phyloP scores from a whole-genome alignment of 2,888 invertebrate species.

The Helobdella robusta region DNA sequence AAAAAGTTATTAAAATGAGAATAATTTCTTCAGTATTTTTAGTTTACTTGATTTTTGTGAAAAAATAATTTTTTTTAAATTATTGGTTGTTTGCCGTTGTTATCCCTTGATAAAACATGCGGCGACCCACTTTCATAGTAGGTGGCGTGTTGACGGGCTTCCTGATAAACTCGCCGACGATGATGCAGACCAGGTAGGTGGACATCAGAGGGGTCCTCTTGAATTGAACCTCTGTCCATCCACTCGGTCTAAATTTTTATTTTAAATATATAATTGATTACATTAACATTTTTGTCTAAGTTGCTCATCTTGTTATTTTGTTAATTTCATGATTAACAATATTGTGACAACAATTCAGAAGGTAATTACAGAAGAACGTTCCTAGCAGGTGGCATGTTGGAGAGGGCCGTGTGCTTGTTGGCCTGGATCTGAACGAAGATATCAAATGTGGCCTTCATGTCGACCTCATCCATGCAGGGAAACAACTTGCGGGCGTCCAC shows the following conservation, averaged over 20 bases:
- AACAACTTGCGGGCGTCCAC: constrained; percentile 26
- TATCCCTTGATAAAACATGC: not conserved
- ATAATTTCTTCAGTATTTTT: too few species aligned
- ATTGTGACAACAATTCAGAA: not conserved
- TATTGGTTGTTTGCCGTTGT: not conserved
- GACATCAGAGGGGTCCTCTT: constrained; percentile 30
- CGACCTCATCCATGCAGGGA: constrained; percentile 31
- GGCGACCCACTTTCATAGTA: not conserved
- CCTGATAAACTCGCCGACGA: constrained; percentile 28
- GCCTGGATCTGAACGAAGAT: constrained; percentile 2
- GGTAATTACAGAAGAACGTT: not conserved
- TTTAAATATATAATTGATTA: not conserved
- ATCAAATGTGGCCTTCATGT: constrained; percentile 30
- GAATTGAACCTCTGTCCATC: constrained; percentile 30
- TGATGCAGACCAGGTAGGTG: constrained; percentile 30
- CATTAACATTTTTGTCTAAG: not conserved
- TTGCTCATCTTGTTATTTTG: too few species aligned
- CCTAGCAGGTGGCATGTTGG: not conserved
- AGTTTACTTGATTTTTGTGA: too few species aligned
- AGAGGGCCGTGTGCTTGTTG: not conserved
- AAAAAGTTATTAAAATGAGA: too few species aligned
- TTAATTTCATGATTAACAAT: too few species aligned
- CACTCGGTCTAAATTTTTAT: constrained; percentile 20
- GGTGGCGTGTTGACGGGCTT: not conserved
- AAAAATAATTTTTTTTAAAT: not conserved